phyloP scores from a whole-genome alignment of 2,113 vertebrate species.

The Orthonyx spaldingii region DNA sequence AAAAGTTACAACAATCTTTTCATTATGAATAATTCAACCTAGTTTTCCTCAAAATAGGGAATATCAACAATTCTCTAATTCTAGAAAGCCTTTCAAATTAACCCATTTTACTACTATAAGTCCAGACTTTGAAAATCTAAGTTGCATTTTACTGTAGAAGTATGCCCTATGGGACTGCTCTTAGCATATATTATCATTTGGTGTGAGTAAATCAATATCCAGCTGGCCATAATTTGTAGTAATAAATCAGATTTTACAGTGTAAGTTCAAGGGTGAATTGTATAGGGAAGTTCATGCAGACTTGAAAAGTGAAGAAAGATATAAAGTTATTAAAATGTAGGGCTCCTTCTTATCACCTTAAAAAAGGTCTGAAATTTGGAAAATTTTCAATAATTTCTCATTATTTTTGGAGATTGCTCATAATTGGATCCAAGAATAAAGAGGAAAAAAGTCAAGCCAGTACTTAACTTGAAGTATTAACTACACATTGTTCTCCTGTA shows the following conservation, averaged over 20 bases:
- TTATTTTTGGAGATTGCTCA: slow-evolving; percentile 42
- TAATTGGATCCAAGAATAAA: slow-evolving; percentile 56
- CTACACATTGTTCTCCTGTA: slow-evolving; percentile 25
- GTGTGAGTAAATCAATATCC: slow-evolving; percentile 17
- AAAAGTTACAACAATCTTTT: not conserved
- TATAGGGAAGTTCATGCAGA: not conserved
- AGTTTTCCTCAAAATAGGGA: not conserved
- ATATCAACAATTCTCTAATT: not conserved
- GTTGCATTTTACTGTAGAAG: not conserved
- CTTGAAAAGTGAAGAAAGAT: not conserved
- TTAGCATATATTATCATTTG: not conserved
- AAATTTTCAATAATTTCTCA: slow-evolving; percentile 45
- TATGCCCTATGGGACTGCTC: not conserved
- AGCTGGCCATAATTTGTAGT: not conserved
- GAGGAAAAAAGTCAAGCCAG: slow-evolving; percentile 30
- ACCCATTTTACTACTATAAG: not conserved
- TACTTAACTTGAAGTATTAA: slow-evolving; percentile 57
- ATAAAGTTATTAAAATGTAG: not conserved
- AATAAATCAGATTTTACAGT: not conserved
- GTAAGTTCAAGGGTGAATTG: slow-evolving; percentile 34
- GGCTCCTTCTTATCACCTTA: not conserved
- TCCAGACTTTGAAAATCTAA: not conserved
- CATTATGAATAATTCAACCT: not conserved
- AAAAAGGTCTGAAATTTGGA: slow-evolving; percentile 7
- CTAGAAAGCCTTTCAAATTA: not conserved